Percentiles rank a stretch among this genome's conserved stretches.
phyloP scores from a whole-genome alignment of 2,797 vertebrate species.

The Acipenser transmontanus region DNA sequence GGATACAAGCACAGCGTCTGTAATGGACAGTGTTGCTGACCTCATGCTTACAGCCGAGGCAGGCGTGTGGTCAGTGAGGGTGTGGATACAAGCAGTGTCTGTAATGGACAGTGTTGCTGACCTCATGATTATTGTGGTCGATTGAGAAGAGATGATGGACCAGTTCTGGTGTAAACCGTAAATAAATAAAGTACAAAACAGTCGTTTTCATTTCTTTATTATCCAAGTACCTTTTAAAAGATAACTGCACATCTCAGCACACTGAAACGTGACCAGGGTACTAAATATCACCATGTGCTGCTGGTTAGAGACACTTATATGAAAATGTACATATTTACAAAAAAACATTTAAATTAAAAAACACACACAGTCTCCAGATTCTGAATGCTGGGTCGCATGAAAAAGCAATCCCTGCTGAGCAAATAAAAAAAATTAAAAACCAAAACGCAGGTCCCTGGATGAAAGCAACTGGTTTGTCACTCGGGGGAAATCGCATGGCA shows the following conservation, averaged over 20 bases:
- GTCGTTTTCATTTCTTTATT: conserved; percentile 78
- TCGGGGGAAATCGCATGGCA: conserved; percentile 38
- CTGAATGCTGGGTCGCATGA: conserved; percentile 37
- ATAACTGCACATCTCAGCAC: conserved; percentile 68
- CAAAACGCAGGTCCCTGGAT: conserved; percentile 42
- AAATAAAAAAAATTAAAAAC: conserved; percentile 23
- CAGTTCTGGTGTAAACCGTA: too few species aligned
- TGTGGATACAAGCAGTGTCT: too few species aligned
- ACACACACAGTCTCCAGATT: conserved; percentile 36
- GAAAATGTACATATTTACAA: conserved; percentile 92
- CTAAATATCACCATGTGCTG: conserved; percentile 47
- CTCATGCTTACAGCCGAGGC: too few species aligned
- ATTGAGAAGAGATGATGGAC: too few species aligned
- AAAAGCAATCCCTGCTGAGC: conserved; percentile 31
- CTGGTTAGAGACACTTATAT: conserved; percentile 48
- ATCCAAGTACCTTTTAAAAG: conserved; percentile 89
- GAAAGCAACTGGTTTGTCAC: conserved; percentile 34
- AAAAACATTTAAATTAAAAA: conserved; percentile 32
- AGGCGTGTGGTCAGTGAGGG: too few species aligned
- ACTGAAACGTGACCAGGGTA: conserved; percentile 61
- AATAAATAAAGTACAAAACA: background rate
- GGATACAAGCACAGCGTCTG: too few species aligned
- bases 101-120: too few species aligned
- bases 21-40: too few species aligned
- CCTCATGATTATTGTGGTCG: too few species aligned